Conservation (phyloP, 2,888 invertebrate genomes). For the Caenorhabditis sp. region DNA sequence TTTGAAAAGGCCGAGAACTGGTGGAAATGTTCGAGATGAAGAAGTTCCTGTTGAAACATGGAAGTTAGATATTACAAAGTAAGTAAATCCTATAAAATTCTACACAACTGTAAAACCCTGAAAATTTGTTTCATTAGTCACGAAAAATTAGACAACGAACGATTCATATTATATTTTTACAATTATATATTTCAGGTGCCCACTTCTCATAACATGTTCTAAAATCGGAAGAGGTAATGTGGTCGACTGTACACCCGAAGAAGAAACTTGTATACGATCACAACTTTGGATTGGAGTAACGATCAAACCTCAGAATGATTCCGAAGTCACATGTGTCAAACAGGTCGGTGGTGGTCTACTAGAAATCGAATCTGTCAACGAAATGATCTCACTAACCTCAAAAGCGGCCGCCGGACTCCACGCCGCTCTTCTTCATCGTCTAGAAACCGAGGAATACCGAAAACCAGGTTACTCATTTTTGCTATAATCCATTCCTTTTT, state of each 20-base stretch:
- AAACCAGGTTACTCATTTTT: slow-evolving; percentile 42
- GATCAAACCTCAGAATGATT: neutral
- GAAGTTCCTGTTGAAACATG: slow-evolving; percentile 49
- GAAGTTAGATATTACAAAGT: slow-evolving; percentile 51
- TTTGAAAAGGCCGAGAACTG: slow-evolving; percentile 48
- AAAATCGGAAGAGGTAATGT: slow-evolving; percentile 61
- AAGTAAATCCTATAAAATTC: neutral
- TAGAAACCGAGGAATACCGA: slow-evolving; percentile 21
- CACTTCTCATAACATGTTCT: slow-evolving; percentile 57
- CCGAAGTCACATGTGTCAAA: slow-evolving; percentile 30
- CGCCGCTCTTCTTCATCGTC: slow-evolving; percentile 16
- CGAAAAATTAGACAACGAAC: too few relatives aligned
- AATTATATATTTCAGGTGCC: slow-evolving; percentile 51
- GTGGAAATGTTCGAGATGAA: slow-evolving; percentile 37
- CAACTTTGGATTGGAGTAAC: slow-evolving; percentile 56
- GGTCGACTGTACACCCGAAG: slow-evolving; percentile 58
- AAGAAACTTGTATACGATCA: slow-evolving; percentile 60
- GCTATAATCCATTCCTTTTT: neutral
- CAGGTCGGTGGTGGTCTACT: slow-evolving; percentile 54
- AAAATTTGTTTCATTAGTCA: too few relatives aligned
- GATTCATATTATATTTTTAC: too few relatives aligned
- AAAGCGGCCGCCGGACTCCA: slow-evolving; percentile 22
- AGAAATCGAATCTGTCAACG: slow-evolving; percentile 57
- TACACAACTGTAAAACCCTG: too few relatives aligned
- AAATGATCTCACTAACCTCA: slow-evolving; percentile 51